Base-by-base conservation (phyloP, 2,888 invertebrate species). In the Sceliomorpha sp. region DNA sequence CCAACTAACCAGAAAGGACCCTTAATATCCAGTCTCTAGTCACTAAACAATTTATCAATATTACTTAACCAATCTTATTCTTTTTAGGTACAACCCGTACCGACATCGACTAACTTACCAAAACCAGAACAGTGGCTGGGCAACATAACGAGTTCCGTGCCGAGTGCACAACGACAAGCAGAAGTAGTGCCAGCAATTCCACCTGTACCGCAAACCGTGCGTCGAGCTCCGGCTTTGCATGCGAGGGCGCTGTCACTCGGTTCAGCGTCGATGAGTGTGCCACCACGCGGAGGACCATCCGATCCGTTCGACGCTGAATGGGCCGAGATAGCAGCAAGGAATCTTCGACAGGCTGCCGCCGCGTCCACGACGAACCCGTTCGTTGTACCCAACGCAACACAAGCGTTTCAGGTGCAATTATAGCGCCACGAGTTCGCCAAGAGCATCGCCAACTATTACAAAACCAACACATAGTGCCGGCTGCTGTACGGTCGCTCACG, bases 291-390 rank as follows among this genome's bases (percentile, higher is more conserved):
- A 6, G 81, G 83, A 8, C 77, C 82, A 0, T 72, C 90, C 10
- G 94, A 96, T 89, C 95, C 96, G 0, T 96, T 96, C 83, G 95
- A 96, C 83, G 95, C 95, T 8, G 95, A 95, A 78, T 96, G 95
- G 95, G 95, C 93, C 0, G 92, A 92, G 55, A 89, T 92, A 39
- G 91, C 92, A 1, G 90, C 92, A 24, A 84, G 88, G 60, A 89
- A 89, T 76, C 85, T 89, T 60, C 87, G 90, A 62, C 89, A 89
- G 51, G 70, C 76, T 9, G 74, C 42, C 36, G 62, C 59, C 1
- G 74, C 83, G 73, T 87, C 88, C 73, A 90, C 90, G 62, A 93
- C 93, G 42, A 92, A 92, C 83, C 92, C 92, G 0, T 92, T 92
- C 80, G 88, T 91, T 71, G 87, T 90, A 70, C 89, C 89, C 60